Evolutionary conservation across 2,113 vertebrate genomes (phyloP).

Genomic region (Cariama cristata): DNA sequence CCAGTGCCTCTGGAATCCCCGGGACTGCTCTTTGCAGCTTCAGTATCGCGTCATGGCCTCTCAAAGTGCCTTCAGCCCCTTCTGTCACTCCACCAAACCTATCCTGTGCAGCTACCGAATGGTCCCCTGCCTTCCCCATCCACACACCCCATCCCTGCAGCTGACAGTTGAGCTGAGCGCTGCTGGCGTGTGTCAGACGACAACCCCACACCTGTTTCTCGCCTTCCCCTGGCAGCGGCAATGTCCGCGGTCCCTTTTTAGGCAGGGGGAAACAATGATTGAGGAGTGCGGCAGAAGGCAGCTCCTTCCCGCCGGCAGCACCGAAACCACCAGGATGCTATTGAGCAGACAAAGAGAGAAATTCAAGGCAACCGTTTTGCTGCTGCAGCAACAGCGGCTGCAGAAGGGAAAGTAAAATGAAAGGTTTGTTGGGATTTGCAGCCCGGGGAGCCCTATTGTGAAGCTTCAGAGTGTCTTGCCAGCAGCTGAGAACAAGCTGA

Average conservation of each 20-base stretch:
- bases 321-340: not conserved
- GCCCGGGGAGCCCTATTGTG: not conserved
- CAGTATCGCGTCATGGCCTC: rapidly evolving
- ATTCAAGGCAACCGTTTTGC: not conserved
- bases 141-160: rapidly evolving
- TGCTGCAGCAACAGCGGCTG: not conserved
- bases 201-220: not conserved
- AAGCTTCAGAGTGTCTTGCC: not conserved
- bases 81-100: not conserved
- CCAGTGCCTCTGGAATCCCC: not conserved
- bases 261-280: not conserved
- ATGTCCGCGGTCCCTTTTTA: not conserved
- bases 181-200: not conserved
- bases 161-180: not conserved
- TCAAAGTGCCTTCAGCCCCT: not conserved
- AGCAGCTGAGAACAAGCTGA: not conserved
- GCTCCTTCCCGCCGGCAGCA: not conserved
- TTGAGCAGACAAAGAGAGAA: constrained; percentile 12
- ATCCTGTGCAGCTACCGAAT: not conserved
- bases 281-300: not conserved
- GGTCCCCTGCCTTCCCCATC: not conserved
- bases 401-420: not conserved
- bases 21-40: not conserved
- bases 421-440: not conserved
- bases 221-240: not conserved